phyloP scores from a whole-genome alignment of 2,797 vertebrate species.

The Karalla daura region DNA sequence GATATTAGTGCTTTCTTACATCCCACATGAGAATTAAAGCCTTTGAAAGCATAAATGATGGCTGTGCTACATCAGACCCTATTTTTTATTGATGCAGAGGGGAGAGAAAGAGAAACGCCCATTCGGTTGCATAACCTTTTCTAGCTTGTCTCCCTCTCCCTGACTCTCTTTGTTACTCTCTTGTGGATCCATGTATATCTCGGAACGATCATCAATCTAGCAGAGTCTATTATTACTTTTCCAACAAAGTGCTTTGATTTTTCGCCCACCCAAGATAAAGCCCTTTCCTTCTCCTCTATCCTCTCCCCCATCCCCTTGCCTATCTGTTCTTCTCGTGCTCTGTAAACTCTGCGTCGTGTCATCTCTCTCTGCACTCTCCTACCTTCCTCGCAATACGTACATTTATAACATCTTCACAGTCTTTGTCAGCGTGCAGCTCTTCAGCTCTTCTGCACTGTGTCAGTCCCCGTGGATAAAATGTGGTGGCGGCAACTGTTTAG shows the following conservation, averaged over 20 bases:
- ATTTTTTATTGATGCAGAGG: conserved; percentile 50
- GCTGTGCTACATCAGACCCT: conserved; percentile 34
- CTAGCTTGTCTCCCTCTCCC: conserved; percentile 52
- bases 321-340: conserved; percentile 23
- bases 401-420: too few relatives aligned
- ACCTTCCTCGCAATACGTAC: neutral
- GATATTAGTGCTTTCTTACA: neutral
- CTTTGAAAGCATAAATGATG: conserved; percentile 4
- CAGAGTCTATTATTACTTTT: conserved; percentile 80
- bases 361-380: neutral
- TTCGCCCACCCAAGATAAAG: conserved; percentile 78
- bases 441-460: conserved; percentile 3
- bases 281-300: conserved; percentile 34
- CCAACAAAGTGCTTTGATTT: conserved; percentile 80
- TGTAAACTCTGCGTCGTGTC: neutral
- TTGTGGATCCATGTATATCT: conserved; percentile 70
- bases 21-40: conserved; percentile 11
- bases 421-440: neutral
- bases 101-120: conserved; percentile 19
- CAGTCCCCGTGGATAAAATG: conserved; percentile 11
- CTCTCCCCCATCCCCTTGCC: conserved; percentile 49
- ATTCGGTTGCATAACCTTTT: conserved; percentile 59
- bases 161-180: conserved; percentile 57
- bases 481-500: conserved; percentile 38
- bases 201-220: conserved; percentile 81